phyloP scores from a whole-genome alignment of 2,113 vertebrate genomes.

The Eolophus roseicapilla region DNA sequence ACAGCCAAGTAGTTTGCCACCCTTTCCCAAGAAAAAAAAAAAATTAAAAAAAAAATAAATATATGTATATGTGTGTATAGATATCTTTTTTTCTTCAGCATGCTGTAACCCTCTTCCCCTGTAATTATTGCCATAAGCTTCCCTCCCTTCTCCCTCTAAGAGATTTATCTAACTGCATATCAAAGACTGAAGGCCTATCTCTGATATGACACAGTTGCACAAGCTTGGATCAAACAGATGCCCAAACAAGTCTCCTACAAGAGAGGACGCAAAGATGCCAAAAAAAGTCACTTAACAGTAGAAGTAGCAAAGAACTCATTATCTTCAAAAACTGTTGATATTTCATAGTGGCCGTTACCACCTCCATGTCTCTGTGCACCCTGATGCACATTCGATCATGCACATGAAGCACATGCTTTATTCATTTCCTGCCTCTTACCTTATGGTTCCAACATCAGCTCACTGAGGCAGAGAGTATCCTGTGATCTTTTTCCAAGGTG shows the following conservation, averaged over 20 bases:
- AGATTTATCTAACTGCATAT: neutral
- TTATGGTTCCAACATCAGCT: neutral
- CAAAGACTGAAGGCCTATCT: neutral
- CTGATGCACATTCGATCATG: neutral
- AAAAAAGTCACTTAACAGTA: neutral
- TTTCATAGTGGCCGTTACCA: fast-evolving
- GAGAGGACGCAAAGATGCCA: neutral
- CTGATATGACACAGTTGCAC: neutral
- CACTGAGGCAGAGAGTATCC: neutral
- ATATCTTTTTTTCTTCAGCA: neutral
- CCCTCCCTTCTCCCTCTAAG: fast-evolving
- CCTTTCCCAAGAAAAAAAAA: neutral
- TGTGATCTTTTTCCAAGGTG: neutral
- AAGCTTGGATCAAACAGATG: neutral
- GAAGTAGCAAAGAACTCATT: neutral
- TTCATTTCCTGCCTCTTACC: neutral
- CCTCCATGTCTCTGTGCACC: neutral
- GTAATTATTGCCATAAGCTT: neutral
- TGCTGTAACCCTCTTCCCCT: neutral
- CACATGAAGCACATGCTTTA: neutral
- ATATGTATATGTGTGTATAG: neutral
- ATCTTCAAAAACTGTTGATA: neutral
- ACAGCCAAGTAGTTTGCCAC: neutral
- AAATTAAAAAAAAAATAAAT: neutral
- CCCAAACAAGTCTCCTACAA: neutral